Conservation (phyloP, 2,888 invertebrate species). For the Leptothorax acervorum region DNA sequence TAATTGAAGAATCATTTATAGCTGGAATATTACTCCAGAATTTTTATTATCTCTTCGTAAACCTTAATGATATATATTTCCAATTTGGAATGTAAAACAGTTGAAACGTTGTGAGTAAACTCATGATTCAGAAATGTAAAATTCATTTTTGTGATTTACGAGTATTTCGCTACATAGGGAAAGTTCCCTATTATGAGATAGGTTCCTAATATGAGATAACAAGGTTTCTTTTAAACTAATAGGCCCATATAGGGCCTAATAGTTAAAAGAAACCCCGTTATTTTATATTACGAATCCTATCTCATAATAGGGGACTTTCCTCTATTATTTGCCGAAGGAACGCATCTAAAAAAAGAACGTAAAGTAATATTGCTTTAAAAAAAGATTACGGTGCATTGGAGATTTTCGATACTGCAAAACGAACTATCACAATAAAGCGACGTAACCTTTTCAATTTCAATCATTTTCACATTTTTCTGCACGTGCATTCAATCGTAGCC, state of each 20-base stretch:
- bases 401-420: not conserved
- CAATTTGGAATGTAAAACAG: not conserved
- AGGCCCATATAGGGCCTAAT: too few species aligned
- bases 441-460: not conserved
- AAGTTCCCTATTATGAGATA: too few species aligned
- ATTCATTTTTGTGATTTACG: not conserved
- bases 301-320: too few species aligned
- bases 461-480: too few species aligned
- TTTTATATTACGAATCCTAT: too few species aligned
- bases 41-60: not conserved
- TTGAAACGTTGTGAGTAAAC: not conserved
- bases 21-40: not conserved
- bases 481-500: not conserved
- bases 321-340: not conserved
- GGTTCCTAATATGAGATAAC: too few species aligned
- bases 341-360: not conserved
- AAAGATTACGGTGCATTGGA: not conserved
- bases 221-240: too few species aligned
- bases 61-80: not conserved
- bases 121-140: not conserved
- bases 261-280: too few species aligned
- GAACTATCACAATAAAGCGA: not conserved
- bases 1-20: slow-evolving; percentile 16
- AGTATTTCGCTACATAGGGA: not conserved
- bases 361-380: not conserved